Conservation (phyloP, 2,113 vertebrate genomes). For the Elachura formosa region DNA sequence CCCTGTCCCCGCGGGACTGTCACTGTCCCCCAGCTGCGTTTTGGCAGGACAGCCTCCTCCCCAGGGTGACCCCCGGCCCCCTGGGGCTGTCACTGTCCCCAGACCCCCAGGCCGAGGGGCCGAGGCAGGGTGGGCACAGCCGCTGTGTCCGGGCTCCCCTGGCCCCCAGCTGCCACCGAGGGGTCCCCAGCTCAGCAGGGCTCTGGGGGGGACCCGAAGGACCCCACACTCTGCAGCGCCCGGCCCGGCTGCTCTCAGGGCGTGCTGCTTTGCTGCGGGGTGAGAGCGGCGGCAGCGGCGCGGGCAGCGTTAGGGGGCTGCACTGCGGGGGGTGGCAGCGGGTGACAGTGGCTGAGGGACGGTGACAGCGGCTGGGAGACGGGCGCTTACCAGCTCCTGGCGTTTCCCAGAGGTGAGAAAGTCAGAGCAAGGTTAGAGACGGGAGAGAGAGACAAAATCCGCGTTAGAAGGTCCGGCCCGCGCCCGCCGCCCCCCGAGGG, state of each 20-base stretch:
- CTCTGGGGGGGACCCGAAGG: neutral
- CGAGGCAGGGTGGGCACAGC: neutral
- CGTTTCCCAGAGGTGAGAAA: constrained; percentile 43
- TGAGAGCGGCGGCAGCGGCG: neutral
- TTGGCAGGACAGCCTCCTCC: neutral
- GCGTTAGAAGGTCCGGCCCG: neutral
- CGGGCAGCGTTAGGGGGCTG: neutral
- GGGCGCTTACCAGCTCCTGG: constrained; percentile 44
- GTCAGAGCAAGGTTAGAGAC: constrained; percentile 35
- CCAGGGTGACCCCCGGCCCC: neutral
- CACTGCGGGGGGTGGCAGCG: neutral
- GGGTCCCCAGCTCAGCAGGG: neutral
- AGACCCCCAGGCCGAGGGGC: neutral
- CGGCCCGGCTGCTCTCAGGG: neutral
- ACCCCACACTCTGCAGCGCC: neutral
- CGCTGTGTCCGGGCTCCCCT: neutral
- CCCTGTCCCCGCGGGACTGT: neutral
- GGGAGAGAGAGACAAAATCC: constrained; percentile 25
- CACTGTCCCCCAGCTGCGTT: neutral
- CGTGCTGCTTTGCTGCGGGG: neutral
- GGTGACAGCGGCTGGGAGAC: neutral
- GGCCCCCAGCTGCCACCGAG: neutral
- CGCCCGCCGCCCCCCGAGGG: neutral
- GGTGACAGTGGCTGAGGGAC: neutral
- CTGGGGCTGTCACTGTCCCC: neutral